Evolutionary conservation across 2,888 invertebrate species (phyloP), one percentile per base, ranked within the genome.

Genomic region (Agonopterix subpropinquella): DNA sequence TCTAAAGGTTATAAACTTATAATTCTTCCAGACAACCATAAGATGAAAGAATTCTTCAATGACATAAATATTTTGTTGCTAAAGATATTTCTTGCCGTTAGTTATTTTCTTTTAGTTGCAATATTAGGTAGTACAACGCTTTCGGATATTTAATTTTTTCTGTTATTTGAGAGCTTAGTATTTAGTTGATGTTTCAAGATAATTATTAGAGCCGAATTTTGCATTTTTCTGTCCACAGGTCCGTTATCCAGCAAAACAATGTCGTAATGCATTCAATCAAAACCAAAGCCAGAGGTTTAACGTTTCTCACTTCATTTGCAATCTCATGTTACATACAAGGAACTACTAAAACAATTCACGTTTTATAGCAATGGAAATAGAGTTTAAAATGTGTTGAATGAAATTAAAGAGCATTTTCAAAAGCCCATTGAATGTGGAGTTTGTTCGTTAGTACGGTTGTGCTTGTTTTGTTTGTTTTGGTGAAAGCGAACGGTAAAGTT

Each of bases 371-470:
- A 39, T 39, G 39, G 9, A 39, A 13, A n/a, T 39, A 39, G 39
- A n/a, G 39, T 39, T n/a, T 10, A 7, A 39, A 39, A 39, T 39
- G 10, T 3, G 0, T 9, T 39, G 37, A 18, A 37, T 37, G 37
- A 39, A 39, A 39, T 9, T 39, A 9, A n/a, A 39, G 0, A n/a
- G 3, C n/a, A n/a, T n/a, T 45, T 46, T 46, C 11, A 41, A 46
- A 11, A 28, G 41, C 11, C 35, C 35, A 46, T 46, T 46, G 46
- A 41, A 46, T 15, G 41, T 46, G 41, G 41, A 45, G 41, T 41
- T 35, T 46, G 41, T n/a, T 2, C 35, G 28, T 28, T 46, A 46
- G 28, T 11, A 45, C 45, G 11, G 11, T 15, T n/a, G 46, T 28
- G 41, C 15, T 28, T 15, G 28, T 45, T 39, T 41, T 46, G 28